Conservation (phyloP, 1,140 invertebrate genomes). For the Vanessa atalanta region DNA sequence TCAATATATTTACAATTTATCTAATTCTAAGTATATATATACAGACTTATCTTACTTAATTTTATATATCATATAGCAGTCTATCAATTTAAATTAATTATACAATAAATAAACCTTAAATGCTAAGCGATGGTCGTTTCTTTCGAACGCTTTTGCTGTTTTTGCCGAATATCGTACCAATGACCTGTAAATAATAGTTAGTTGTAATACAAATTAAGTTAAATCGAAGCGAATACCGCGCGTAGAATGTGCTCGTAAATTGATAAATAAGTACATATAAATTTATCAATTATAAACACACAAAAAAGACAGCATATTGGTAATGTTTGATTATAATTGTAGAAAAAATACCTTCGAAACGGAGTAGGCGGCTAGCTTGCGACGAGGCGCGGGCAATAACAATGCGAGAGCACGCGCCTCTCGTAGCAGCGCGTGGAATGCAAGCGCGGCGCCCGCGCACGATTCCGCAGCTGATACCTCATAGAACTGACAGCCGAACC, state of each 20-base stretch:
- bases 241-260: not conserved
- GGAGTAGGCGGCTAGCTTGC: conserved; percentile 88
- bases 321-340: not conserved
- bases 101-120: conserved; percentile 67
- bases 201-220: not conserved
- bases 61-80: conserved; percentile 40
- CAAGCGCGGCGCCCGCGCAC: conserved; percentile 87
- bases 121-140: conserved; percentile 88
- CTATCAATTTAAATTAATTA: conserved; percentile 36
- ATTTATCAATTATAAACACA: too few species aligned
- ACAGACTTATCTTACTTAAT: not conserved
- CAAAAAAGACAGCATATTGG: too few species aligned
- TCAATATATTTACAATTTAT: not conserved
- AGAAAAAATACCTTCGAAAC: conserved; percentile 84
- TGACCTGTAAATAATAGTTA: conserved; percentile 74
- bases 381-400: conserved; percentile 84
- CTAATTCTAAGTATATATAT: not conserved
- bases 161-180: conserved; percentile 89
- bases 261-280: not conserved
- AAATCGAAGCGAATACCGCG: not conserved
- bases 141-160: conserved; percentile 87
- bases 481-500: conserved; percentile 91
- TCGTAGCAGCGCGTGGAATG: conserved; percentile 88
- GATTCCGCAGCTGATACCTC: conserved; percentile 93
- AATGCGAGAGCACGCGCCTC: conserved; percentile 88